Conservation (phyloP, 2,113 vertebrate species). For the Stictonetta naevosa region DNA sequence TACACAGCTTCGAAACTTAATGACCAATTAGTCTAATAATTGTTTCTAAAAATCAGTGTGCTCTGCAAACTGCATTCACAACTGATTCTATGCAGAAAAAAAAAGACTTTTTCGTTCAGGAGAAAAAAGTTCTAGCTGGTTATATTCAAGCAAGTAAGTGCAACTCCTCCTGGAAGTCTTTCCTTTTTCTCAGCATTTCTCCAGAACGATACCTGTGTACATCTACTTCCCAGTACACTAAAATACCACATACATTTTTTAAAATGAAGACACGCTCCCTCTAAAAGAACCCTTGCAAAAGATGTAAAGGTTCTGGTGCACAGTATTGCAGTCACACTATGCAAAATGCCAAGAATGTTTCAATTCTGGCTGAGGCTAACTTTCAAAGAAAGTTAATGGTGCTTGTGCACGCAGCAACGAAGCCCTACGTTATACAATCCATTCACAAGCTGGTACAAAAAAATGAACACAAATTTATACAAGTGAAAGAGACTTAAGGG, state of each 20-base stretch:
- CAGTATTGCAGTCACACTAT: not conserved
- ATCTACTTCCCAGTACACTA: not conserved
- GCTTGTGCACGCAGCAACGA: not conserved
- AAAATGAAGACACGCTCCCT: not conserved
- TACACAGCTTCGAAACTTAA: not conserved
- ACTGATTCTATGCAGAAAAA: not conserved
- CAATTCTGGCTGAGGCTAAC: not conserved
- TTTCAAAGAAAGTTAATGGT: not conserved
- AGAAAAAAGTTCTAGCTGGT: not conserved
- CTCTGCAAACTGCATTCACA: not conserved
- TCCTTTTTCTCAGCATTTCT: not conserved
- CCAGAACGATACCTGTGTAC: not conserved
- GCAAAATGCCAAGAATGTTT: not conserved
- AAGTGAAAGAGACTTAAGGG: not conserved
- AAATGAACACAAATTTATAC: not conserved
- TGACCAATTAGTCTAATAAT: conserved; percentile 3
- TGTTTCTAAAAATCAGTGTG: not conserved
- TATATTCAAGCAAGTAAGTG: not conserved
- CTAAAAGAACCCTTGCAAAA: not conserved
- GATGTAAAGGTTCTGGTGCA: not conserved
- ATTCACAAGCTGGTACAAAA: not conserved
- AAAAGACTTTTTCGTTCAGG: not conserved
- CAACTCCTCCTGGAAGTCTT: not conserved
- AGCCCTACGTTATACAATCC: not conserved
- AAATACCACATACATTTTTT: not conserved